Base-by-base conservation (phyloP, 2,797 vertebrate genomes). In the Australoheros facetus region DNA sequence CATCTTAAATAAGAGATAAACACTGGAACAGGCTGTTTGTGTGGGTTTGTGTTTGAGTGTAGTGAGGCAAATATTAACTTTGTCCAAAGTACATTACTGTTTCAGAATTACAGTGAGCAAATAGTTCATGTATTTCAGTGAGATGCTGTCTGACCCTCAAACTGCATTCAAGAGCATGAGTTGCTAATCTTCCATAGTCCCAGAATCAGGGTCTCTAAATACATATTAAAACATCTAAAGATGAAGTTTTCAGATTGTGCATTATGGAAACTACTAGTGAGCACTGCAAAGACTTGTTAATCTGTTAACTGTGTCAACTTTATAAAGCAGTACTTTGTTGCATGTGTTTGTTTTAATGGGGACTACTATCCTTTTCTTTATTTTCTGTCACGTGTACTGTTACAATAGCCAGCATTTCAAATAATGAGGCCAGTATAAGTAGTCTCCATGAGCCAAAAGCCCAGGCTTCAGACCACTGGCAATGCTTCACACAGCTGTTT, bases 51-150 rank as follows among this genome's bases (percentile, higher is more conserved):
- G 87, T 91, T 84, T 88, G 85, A 85, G 75, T 69, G 87, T 81
- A 57, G 81, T 78, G 81, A 73, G 66, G 85, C 80, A 92, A 93
- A 93, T 91, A 93, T 94, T 93, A 89, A 87, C 91, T 90, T 89
- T 84, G 93, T 92, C 84, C 93, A 94, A 93, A 91, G 93, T 93
- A 60, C 92, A 89, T 85, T 21, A 77, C 55, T 57, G 70, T 71
- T 80, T 32, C 66, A 64, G 57, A 71, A 77, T 73, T 75, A 80
- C 26, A 48, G 66, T 71, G 59, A 78, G 60, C 78, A 81, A 69
- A 85, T 71, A 80, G 71, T 80, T 75, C 48, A 45, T 71, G 85
- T 78, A 70, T 80, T 30, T 74, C n/a, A 56, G 56, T 9, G 9
- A 0, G 19, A 7, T 42, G 48, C 62, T n/a, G 1, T 39, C 37